Conservation (phyloP, 2,113 vertebrate species). For the Ellobius talpinus region DNA sequence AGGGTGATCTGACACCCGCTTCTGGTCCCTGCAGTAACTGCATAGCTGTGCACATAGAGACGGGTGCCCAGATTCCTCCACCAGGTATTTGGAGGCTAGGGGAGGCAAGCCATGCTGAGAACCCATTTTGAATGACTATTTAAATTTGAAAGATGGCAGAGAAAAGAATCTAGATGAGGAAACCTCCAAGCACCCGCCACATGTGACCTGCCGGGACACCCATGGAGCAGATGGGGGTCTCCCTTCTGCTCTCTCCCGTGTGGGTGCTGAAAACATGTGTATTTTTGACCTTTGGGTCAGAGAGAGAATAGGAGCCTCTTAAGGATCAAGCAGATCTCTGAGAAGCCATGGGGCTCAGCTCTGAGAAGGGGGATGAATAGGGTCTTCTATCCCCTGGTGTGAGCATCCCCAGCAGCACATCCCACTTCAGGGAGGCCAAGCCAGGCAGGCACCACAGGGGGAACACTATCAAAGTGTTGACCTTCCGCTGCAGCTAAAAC, state of each 20-base stretch:
- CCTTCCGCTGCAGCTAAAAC: not conserved
- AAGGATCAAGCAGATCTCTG: not conserved
- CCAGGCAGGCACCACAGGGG: not conserved
- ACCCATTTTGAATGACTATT: not conserved
- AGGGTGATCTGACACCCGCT: not conserved
- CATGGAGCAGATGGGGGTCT: not conserved
- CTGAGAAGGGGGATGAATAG: rapidly evolving
- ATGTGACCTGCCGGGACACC: not conserved
- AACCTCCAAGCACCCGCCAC: not conserved
- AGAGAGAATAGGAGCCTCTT: not conserved
- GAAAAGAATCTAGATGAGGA: not conserved
- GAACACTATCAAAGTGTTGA: not conserved
- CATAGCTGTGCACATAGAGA: not conserved
- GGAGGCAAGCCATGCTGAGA: not conserved
- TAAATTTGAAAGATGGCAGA: not conserved
- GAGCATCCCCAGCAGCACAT: not conserved
- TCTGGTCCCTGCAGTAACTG: not conserved
- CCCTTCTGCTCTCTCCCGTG: not conserved
- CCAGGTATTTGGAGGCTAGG: not conserved
- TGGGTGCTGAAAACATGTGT: not conserved
- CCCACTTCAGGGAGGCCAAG: not conserved
- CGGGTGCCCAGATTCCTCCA: slow-evolving; percentile 62
- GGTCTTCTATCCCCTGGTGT: not conserved
- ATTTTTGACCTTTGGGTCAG: not conserved
- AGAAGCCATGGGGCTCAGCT: not conserved